These are phyloP conservation scores for Drosophila demipolita DNA, from an alignment of 2,888 invertebrate genomes.

Conservation along the genomic window DNA sequence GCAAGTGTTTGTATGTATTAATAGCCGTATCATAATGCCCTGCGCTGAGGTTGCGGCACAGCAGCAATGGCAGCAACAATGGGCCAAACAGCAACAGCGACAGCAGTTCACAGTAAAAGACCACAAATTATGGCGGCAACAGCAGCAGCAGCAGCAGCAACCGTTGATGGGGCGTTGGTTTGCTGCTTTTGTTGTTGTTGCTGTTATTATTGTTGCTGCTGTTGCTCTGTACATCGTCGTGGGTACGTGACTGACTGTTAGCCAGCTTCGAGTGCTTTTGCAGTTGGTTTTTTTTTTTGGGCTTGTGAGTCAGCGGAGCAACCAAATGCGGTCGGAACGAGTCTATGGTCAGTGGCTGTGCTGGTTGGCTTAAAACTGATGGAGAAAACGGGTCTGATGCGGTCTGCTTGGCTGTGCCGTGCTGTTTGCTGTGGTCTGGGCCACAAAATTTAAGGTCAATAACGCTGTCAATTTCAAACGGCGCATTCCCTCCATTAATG, in stretches of 20 bases:
- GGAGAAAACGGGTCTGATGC: conserved; percentile 10
- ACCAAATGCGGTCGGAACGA: conserved; percentile 37
- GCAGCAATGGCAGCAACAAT: conserved; percentile 46
- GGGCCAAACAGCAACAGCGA: conserved; percentile 37
- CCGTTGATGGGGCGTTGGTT: conserved; percentile 56
- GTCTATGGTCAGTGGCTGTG: conserved; percentile 43
- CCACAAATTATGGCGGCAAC: conserved; percentile 72
- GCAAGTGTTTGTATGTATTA: conserved; percentile 57
- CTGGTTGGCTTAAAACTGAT: conserved; percentile 8
- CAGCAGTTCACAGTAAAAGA: conserved; percentile 61
- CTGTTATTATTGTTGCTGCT: conserved; percentile 21
- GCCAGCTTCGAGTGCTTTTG: conserved; percentile 63
- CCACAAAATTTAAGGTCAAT: conserved; percentile 73
- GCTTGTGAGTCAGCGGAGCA: conserved; percentile 60
- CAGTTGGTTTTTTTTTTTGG: conserved; percentile 6
- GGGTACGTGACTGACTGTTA: conserved; percentile 63
- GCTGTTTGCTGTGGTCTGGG: conserved; percentile 5
- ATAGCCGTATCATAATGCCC: conserved; percentile 71
- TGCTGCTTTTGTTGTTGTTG: conserved; percentile 27
- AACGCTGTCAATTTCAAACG: conserved; percentile 77
- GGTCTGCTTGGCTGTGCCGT: not conserved
- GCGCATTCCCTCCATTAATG: conserved; percentile 76
- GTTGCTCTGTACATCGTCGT: conserved; percentile 48
- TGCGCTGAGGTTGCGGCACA: conserved; percentile 68
- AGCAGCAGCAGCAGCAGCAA: conserved; percentile 39